Evolutionary conservation across 2,113 vertebrate genomes (phyloP).

Genomic region (Pomatorhinus ruficollis): DNA sequence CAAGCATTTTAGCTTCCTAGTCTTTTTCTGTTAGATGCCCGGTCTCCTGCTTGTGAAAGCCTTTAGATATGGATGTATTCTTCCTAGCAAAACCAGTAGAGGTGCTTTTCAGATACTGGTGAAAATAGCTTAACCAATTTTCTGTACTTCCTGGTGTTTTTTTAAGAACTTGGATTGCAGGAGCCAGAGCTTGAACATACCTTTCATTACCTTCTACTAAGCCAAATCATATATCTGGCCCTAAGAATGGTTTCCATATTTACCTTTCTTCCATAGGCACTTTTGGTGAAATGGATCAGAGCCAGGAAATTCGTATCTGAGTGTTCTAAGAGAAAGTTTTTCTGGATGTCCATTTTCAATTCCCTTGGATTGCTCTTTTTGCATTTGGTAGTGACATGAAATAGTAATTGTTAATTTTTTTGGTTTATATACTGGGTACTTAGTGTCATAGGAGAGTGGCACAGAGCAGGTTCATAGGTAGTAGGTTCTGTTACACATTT

Average conservation of each 20-base stretch:
- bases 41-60: background rate
- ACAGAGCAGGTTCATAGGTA: background rate
- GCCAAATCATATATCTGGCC: background rate
- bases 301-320: background rate
- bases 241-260: background rate
- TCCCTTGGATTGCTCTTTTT: background rate
- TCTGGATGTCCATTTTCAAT: background rate
- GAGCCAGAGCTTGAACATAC: background rate
- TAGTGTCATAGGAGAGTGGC: background rate
- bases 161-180: background rate
- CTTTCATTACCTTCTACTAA: background rate
- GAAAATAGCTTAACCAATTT: background rate
- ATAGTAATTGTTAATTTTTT: background rate
- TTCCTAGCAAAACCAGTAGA: background rate
- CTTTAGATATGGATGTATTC: background rate
- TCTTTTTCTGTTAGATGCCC: background rate
- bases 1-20: background rate
- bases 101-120: background rate
- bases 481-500: background rate
- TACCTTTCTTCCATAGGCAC: background rate
- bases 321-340: background rate
- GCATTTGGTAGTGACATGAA: background rate
- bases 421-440: background rate
- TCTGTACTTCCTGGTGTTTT: fast-evolving
- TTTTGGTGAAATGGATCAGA: background rate